These are phyloP conservation scores for Melieria omissa DNA, from an alignment of 2,888 invertebrate species.

Conservation along the genomic window DNA sequence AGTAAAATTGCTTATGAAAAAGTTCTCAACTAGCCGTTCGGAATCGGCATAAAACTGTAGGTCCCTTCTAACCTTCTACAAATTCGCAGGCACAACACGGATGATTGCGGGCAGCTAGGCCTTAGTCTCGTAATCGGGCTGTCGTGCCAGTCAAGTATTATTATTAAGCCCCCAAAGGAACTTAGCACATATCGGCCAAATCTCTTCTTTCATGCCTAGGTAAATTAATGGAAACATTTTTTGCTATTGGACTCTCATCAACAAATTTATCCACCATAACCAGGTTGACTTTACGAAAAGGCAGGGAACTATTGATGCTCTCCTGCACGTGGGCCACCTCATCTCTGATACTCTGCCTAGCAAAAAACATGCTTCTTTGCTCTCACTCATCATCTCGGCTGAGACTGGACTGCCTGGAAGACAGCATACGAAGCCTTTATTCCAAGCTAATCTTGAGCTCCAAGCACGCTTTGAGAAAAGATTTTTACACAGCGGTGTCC, in stretches of 20 bases:
- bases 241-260: constrained; percentile 1
- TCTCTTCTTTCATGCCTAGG: neutral
- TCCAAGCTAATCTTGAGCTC: neutral
- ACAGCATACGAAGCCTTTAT: neutral
- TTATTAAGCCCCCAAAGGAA: too few species aligned
- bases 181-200: neutral
- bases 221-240: neutral
- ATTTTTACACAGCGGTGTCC: neutral
- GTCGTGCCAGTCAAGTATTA: too few species aligned
- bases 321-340: neutral
- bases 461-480: neutral
- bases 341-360: too few species aligned
- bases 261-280: neutral
- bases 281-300: constrained; percentile 7
- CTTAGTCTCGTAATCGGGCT: too few species aligned
- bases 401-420: constrained; percentile 5
- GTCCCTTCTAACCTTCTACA: too few species aligned
- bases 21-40: too few species aligned
- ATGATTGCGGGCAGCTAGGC: too few species aligned
- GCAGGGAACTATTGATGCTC: too few species aligned
- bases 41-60: too few species aligned
- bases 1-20: too few species aligned
- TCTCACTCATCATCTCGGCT: neutral
- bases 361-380: neutral
- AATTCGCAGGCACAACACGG: too few species aligned